phyloP scores from a whole-genome alignment of 1,140 invertebrate species.

The Brachionus asplanchnoidis region DNA sequence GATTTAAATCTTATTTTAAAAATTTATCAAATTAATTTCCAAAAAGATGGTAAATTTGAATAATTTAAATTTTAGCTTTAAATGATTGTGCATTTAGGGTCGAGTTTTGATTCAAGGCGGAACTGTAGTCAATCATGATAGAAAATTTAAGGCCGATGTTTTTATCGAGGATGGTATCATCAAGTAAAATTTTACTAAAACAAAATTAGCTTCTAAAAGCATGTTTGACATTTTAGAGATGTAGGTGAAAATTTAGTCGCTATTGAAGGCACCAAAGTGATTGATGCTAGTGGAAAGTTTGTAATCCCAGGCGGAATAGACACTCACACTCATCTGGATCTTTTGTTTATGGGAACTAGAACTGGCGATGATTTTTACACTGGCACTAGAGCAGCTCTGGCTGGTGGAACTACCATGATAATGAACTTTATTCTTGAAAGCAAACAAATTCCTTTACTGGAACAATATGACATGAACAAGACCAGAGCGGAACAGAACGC shows the following conservation, averaged over 20 bases:
- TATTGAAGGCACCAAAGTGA: constrained; percentile 68
- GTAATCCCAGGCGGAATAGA: constrained; percentile 81
- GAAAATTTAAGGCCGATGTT: constrained; percentile 76
- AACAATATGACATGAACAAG: constrained; percentile 85
- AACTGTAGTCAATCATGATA: constrained; percentile 89
- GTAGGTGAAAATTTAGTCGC: constrained; percentile 74
- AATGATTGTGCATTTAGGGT: background rate
- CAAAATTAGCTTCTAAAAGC: background rate
- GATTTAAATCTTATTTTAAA: background rate
- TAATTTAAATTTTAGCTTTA: background rate
- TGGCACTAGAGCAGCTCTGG: constrained; percentile 79
- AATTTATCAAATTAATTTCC: background rate
- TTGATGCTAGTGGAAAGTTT: constrained; percentile 74
- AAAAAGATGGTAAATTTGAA: background rate
- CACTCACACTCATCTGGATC: constrained; percentile 78
- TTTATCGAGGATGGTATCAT: constrained; percentile 91
- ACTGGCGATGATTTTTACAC: constrained; percentile 81
- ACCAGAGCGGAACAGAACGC: constrained; percentile 87
- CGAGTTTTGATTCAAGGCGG: constrained; percentile 86
- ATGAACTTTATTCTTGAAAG: constrained; percentile 59
- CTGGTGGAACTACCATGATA: constrained; percentile 84
- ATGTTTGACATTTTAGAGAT: constrained; percentile 56
- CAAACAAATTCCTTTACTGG: constrained; percentile 62
- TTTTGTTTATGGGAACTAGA: constrained; percentile 75
- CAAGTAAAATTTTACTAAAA: constrained; percentile 66